Evolutionary conservation across 2,797 vertebrate species (phyloP), one percentile per base, ranked within the genome.

Genomic region (Periparus ater): DNA sequence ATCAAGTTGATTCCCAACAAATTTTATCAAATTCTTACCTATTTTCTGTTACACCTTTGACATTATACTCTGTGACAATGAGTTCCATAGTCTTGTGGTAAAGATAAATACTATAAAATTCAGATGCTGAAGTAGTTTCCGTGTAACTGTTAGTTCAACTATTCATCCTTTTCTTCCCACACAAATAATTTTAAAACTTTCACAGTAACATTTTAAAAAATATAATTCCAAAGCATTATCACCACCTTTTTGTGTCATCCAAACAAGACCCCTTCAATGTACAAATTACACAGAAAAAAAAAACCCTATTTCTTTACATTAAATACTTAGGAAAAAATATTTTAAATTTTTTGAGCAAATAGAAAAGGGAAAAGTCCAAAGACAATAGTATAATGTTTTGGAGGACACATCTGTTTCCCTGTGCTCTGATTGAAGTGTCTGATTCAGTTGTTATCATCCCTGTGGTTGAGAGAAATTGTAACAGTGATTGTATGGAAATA

Each of bases 331-430:
- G 55, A 65, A 95, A 40, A 75, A 91, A 79, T 74, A 85, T 77
- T 88, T 89, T 23, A 53, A 93, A 62, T 48, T 96, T 92, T 88
- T 44, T 65, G 50, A 84, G 50, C 23, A 55, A 71, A 86, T 96
- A 79, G 36, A 66, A 90, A 94, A 61, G 50, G 61, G 50, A 85
- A 75, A 94, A 97, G 95, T 75, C 78, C 63, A 88, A 95, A 94
- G 53, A 75, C 58, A 96, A 90, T 76, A 88, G 85, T 84, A 84
- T 40, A 62, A 74, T 53, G 7, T 53, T 94, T 89, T 79, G 55
- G 73, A 90, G 85, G 91, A 75, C 75, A 65, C 72, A 89, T 96
- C 76, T 97, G 91, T 93, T 96, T 95, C 84, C 63, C 76, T 95
- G 70, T 74, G 32, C 71, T 85, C 70, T 91, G 86, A 93, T 88